Conservation (phyloP, 1,140 invertebrate species). For the Orchestia grillus region DNA sequence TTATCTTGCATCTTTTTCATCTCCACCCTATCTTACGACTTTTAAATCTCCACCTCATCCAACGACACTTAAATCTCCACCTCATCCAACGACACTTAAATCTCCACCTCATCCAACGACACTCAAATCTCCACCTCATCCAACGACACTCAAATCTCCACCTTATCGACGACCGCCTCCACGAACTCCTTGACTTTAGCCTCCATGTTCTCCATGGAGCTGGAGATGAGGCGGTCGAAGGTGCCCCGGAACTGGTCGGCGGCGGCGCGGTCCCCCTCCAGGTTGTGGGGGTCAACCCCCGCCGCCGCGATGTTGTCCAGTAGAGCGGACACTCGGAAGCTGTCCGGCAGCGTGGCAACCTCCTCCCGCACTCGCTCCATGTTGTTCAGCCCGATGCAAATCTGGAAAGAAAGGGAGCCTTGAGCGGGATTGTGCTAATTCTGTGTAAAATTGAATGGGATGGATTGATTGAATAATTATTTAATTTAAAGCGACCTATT, state of each 20-base stretch:
- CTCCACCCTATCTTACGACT: no score
- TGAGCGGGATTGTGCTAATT: no score
- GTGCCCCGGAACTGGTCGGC: constrained; percentile 59
- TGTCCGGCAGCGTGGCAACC: constrained; percentile 60
- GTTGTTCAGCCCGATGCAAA: constrained; percentile 67
- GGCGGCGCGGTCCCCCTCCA: constrained; percentile 23
- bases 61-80: no score
- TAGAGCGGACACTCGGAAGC: constrained; percentile 58
- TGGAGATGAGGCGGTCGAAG: constrained; percentile 61
- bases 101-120: neutral
- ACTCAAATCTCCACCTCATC: neutral
- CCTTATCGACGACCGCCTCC: constrained; percentile 63
- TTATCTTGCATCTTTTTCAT: no score
- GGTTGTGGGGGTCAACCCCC: neutral
- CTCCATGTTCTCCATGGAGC: constrained; percentile 65
- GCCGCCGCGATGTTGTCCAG: constrained; percentile 57
- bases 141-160: neutral
- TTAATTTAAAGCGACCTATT: no score
- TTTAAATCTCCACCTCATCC: no score
- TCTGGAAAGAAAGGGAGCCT: constrained; percentile 60
- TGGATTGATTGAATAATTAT: no score
- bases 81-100: neutral
- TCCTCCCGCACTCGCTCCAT: constrained; percentile 64
- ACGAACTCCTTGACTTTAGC: constrained; percentile 65
- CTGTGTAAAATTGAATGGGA: no score